Evolutionary conservation across 2,113 vertebrate genomes (phyloP).

Genomic region (Petrocephalus microphthalmus): DNA sequence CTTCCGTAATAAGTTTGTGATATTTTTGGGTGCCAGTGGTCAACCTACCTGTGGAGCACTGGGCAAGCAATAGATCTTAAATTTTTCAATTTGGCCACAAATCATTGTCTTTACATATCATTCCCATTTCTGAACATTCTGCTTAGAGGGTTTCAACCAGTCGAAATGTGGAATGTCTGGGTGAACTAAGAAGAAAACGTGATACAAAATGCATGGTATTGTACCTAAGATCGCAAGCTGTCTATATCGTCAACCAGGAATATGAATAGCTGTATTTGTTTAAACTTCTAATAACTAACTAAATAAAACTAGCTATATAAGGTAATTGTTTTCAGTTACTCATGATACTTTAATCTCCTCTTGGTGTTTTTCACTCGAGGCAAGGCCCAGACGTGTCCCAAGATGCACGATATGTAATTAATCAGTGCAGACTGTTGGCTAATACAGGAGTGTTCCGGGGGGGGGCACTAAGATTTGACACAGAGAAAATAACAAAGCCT

Average conservation of each 20-base stretch:
- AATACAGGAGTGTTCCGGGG: not conserved
- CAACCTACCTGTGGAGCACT: not conserved
- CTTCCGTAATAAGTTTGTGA: not conserved
- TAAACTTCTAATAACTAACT: not conserved
- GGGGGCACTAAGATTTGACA: not conserved
- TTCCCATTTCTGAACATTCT: not conserved
- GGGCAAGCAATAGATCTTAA: not conserved
- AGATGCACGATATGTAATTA: constrained; percentile 22
- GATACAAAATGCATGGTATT: not conserved
- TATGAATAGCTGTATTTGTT: not conserved
- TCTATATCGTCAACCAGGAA: not conserved
- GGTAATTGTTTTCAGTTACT: not conserved
- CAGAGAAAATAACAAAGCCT: not conserved
- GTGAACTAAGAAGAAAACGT: not conserved
- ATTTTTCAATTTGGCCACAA: not conserved
- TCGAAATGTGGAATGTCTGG: not conserved
- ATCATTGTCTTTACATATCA: not conserved
- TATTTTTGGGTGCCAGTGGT: not conserved
- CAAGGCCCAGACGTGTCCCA: constrained; percentile 9
- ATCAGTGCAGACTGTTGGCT: constrained; percentile 12
- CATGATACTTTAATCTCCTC: not conserved
- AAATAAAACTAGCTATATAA: not conserved
- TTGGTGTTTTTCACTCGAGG: not conserved
- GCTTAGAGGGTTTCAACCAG: not conserved
- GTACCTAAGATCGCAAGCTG: not conserved